Conservation (phyloP, 2,113 vertebrate genomes). For the Dryoscopus gambensis region DNA sequence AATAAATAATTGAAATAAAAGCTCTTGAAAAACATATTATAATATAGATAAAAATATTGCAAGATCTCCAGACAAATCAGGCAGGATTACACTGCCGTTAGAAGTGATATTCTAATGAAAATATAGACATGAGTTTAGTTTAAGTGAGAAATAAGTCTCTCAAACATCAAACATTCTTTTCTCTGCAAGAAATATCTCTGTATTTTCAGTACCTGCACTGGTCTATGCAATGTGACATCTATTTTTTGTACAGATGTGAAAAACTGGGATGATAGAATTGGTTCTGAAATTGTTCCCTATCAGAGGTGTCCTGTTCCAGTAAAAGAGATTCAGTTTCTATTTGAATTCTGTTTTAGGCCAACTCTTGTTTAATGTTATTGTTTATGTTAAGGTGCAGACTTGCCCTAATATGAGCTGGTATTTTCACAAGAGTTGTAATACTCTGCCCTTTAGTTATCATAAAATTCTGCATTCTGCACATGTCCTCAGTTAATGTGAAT, state of each 20-base stretch:
- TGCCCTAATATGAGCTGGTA: neutral
- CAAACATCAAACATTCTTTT: neutral
- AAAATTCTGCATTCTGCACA: conserved; percentile 15
- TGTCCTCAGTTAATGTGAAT: conserved; percentile 4
- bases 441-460: neutral
- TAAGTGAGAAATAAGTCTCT: neutral
- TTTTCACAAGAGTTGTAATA: neutral
- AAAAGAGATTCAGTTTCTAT: neutral
- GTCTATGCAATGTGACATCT: neutral
- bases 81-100: neutral
- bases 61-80: neutral
- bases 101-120: neutral
- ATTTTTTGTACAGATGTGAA: neutral
- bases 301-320: neutral
- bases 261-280: neutral
- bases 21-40: neutral
- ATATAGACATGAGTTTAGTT: neutral
- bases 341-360: neutral
- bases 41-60: neutral
- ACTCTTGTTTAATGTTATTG: neutral
- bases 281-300: neutral
- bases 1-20: neutral
- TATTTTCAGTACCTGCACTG: neutral
- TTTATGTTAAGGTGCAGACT: neutral
- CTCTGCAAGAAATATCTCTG: neutral